phyloP scores from a whole-genome alignment of 2,888 invertebrate species.

The Xylota segnis region DNA sequence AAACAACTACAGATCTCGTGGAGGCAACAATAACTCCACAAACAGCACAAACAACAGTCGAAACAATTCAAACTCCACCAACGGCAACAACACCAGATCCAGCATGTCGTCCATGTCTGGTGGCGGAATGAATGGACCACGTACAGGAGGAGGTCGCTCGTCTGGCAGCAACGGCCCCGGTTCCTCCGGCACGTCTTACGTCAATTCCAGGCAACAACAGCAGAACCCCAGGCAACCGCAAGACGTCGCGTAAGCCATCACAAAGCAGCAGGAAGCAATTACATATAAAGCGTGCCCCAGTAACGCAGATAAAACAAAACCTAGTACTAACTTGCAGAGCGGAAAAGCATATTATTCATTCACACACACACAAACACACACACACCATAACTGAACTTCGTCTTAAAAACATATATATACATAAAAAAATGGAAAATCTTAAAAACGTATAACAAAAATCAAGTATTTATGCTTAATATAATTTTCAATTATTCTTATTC shows the following conservation, averaged over 20 bases:
- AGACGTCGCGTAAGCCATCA: slow-evolving; percentile 69
- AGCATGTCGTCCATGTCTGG: slow-evolving; percentile 79
- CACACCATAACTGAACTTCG: slow-evolving; percentile 73
- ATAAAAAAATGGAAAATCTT: slow-evolving; percentile 58
- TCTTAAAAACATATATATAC: slow-evolving; percentile 63
- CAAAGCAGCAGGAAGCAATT: slow-evolving; percentile 63
- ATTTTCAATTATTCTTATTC: slow-evolving; percentile 78
- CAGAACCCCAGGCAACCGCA: slow-evolving; percentile 76
- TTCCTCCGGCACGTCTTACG: slow-evolving; percentile 79
- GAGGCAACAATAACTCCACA: slow-evolving; percentile 79
- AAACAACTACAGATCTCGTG: slow-evolving; percentile 81
- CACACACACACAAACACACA: slow-evolving; percentile 57
- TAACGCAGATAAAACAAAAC: slow-evolving; percentile 44
- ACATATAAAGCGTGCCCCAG: slow-evolving; percentile 42
- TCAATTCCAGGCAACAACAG: slow-evolving; percentile 80
- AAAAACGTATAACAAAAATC: slow-evolving; percentile 76
- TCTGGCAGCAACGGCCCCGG: slow-evolving; percentile 77
- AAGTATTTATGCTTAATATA: slow-evolving; percentile 78
- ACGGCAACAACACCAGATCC: slow-evolving; percentile 77
- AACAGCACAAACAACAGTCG: slow-evolving; percentile 65
- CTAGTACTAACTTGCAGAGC: slow-evolving; percentile 70
- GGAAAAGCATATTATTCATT: slow-evolving; percentile 73
- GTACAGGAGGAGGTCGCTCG: slow-evolving; percentile 61
- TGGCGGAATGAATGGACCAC: slow-evolving; percentile 77
- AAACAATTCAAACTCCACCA: slow-evolving; percentile 68